Conservation (phyloP, 2,797 vertebrate genomes). For the Spea hammondii region DNA sequence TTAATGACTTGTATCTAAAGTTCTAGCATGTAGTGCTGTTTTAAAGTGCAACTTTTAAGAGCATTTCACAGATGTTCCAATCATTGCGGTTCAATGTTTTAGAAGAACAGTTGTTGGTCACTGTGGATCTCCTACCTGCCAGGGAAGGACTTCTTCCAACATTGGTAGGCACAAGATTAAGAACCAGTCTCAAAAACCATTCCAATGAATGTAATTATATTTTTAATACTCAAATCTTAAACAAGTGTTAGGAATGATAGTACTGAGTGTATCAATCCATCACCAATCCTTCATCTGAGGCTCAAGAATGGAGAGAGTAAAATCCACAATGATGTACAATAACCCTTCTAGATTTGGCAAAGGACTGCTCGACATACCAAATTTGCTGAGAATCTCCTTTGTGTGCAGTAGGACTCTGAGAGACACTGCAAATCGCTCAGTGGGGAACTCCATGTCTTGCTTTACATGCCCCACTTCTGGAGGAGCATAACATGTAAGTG, state of each 20-base stretch:
- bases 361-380: too few species aligned
- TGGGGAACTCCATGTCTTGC: too few species aligned
- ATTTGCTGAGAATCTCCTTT: too few species aligned
- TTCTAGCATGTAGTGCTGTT: conserved; percentile 58
- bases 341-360: too few species aligned
- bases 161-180: conserved; percentile 48
- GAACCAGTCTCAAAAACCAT: not conserved
- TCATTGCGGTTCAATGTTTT: conserved; percentile 61
- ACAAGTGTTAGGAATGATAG: conserved; percentile 2
- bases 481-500: too few species aligned
- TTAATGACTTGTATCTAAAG: conserved; percentile 59
- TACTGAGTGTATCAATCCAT: not conserved
- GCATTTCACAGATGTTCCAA: conserved; percentile 62
- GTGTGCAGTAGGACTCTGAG: too few species aligned
- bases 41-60: conserved; percentile 61
- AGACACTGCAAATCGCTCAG: too few species aligned
- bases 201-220: conserved; percentile 14
- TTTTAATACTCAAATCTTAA: conserved; percentile 14
- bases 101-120: conserved; percentile 62
- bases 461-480: too few species aligned
- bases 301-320: too few species aligned
- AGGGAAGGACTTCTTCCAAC: conserved; percentile 57
- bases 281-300: too few species aligned
- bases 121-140: conserved; percentile 59
- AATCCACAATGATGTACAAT: too few species aligned